Base-by-base conservation (phyloP, 2,113 vertebrate species). In the Erpornis zantholeuca region DNA sequence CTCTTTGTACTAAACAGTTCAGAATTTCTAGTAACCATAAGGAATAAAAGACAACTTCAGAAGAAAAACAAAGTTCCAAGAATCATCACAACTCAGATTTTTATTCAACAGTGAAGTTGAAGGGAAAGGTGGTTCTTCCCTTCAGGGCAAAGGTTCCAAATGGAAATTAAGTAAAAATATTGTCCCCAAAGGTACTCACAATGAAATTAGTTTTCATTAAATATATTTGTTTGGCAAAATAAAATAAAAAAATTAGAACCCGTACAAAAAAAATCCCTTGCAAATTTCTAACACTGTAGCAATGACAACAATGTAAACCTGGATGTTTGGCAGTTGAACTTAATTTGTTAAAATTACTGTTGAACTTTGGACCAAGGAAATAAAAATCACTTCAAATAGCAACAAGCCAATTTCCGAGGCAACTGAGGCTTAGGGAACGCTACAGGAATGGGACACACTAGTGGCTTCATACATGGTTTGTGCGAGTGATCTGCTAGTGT, bases 181-280 rank as follows among this genome's bases (percentile, higher is more conserved):
- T 38, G 65, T 82, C 81, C 92, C 96, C 90, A 61, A 96, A 98
- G 96, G 81, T 96, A 97, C 96, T 97, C 92, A 97, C 88, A 96
- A 96, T 96, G 97, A 94, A 94, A 97, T 96, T 97, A 96, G 90
- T 97, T 95, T 96, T 98, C 97, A 97, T 98, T 98, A 98, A 98
- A 98, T 98, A 98, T 97, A 98, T 98, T 97, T 97, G 97, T 97
- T 97, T 97, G 98, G 96, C 98, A 98, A 98, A 98, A 95, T 89
- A 96, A 96, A 97, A 94, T 95, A 47, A 90, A 96, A 92, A 97
- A 97, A 97, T 97, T 96, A 97, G 96, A 98, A 98, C 97, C 97
- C 97, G 97, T 98, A 98, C 94, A 97, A 98, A 97, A 94, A 91
- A 92, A 96, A 96, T 97, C 96, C 92, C 93, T 98, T 90, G 96